Base-by-base conservation (phyloP, 2,113 vertebrate genomes). In the Capricornis sumatraensis region DNA sequence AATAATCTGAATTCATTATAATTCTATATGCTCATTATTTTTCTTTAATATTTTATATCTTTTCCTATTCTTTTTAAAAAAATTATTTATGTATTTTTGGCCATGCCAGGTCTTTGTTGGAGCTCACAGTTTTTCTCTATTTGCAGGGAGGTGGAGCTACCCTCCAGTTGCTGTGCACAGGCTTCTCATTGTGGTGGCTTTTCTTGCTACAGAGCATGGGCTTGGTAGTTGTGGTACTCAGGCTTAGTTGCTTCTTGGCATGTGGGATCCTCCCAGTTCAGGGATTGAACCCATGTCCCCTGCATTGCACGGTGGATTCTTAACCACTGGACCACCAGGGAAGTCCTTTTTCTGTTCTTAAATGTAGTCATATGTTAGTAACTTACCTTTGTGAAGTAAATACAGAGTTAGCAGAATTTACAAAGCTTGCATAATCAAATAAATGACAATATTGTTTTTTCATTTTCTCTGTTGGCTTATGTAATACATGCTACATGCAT, bases 181-280 rank as follows among this genome's bases (percentile, higher is more conserved):
- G 19, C 2, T 21, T 67, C 4, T 67, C 16, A n/a, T 3, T 11
- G 64, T 36, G n/a, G 9, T 71, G 64, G n/a, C 64, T 71, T 36
- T 2, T 71, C 4, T 71, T 71, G n/a, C n/a, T 40, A 5, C 19
- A 71, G 19, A 40, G 9, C n/a, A 12, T 0, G 0, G 5, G 19
- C 67, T 71, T 0, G 1, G 19, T n/a, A 67, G 33, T 6, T 3
- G n/a, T 23, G 10, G 10, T 40, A 40, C 36, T 23, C 67, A 74
- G 67, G 67, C n/a, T 74, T 74, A 74, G 19, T 23, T 74, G 67
- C 67, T 74, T 13, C 67, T 74, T 23, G 21, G 67, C 67, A 74
- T 23, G 67, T 74, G 19, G n/a, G 67, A 23, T 74, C 5, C n/a
- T 74, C 67, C 67, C 10, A 74, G n/a, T 3, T 23, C 10, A 74